Conservation (phyloP, 2,797 vertebrate genomes). For the Apogon hyalosoma region DNA sequence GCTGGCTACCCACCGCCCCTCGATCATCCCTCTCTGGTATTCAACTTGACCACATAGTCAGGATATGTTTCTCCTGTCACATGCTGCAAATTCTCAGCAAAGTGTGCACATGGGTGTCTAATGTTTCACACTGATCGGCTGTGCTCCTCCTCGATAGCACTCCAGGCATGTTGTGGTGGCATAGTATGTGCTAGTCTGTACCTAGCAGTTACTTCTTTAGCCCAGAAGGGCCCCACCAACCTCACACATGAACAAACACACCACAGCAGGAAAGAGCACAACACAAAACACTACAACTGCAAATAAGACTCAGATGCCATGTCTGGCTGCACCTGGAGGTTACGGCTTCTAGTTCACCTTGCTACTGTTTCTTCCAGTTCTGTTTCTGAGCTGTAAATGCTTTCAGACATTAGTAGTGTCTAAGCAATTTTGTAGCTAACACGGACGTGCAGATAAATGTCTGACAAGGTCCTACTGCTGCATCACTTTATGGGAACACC, state of each 20-base stretch:
- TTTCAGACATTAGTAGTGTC: slow-evolving; percentile 26
- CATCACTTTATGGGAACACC: slow-evolving; percentile 14
- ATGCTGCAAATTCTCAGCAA: slow-evolving; percentile 62
- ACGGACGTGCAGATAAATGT: slow-evolving; percentile 21
- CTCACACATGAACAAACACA: slow-evolving; percentile 22
- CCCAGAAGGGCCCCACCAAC: slow-evolving; percentile 22
- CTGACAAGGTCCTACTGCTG: slow-evolving; percentile 14
- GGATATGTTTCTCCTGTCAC: slow-evolving; percentile 55
- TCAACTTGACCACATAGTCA: slow-evolving; percentile 26
- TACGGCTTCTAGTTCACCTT: background rate
- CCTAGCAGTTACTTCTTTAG: slow-evolving; percentile 36
- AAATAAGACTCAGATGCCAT: slow-evolving; percentile 20
- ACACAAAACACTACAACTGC: slow-evolving; percentile 10
- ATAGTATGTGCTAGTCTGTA: slow-evolving; percentile 39
- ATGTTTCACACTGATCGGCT: slow-evolving; percentile 69
- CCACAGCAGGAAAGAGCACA: slow-evolving; percentile 3
- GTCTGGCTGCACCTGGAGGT: slow-evolving; percentile 17
- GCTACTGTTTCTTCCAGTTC: slow-evolving; percentile 25
- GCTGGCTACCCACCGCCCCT: slow-evolving; percentile 3
- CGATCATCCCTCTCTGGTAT: slow-evolving; percentile 1
- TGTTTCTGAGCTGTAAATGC: slow-evolving; percentile 20
- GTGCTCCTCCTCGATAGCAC: slow-evolving; percentile 46
- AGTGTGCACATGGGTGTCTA: slow-evolving; percentile 58
- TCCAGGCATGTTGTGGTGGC: slow-evolving; percentile 57
- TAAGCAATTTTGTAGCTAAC: slow-evolving; percentile 20